Base-by-base conservation (phyloP, 1,140 invertebrate genomes). In the Drosophila lacteicornis region DNA sequence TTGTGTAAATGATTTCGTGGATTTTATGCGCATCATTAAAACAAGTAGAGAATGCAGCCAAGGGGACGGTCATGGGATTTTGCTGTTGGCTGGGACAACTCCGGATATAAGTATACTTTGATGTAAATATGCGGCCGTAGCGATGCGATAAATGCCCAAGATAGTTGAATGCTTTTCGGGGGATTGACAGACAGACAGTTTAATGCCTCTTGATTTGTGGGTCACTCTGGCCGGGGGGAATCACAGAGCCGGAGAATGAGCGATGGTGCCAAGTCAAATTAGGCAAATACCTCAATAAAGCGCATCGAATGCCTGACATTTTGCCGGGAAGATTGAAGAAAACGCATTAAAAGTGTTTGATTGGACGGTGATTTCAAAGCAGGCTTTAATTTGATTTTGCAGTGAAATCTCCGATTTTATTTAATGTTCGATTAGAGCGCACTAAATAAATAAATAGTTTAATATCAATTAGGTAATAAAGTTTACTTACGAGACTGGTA, bases 1-100 rank as follows among this genome's bases (percentile, higher is more conserved):
- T 90, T 90, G 82, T 85, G 85, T 73, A 90, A 90, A 90, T 90
- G 85, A 90, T 86, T 90, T 90, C 82, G 70, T 85, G 70, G 81
- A 88, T 85, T 88, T 88, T 85, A 88, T 82, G 85, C 75, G 69
- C 77, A 83, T 80, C 69, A 90, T 90, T 85, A 90, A 90, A 84
- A 81, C 66, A 36, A 56, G 50, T 50, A 65, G 66, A 67, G 68
- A 63, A 60, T 56, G 60, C 30, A 67, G 27, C 51, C 51, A 58
- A 45, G 27, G 8, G 55, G 15, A 19, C 51, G 45, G 43, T 38
- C 42, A 38, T 38, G 36, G 46, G 46, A 30, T 47, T 22, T 17
- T 47, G 9, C n/a, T 17, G 51, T 22, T 17, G 55, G 9, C n/a
- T 15, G 51, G 27, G 38, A 68, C 56, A 60, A 58, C 45, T 49